Evolutionary conservation across 2,113 vertebrate genomes (phyloP).

Genomic region (Apaloderma vittatum): DNA sequence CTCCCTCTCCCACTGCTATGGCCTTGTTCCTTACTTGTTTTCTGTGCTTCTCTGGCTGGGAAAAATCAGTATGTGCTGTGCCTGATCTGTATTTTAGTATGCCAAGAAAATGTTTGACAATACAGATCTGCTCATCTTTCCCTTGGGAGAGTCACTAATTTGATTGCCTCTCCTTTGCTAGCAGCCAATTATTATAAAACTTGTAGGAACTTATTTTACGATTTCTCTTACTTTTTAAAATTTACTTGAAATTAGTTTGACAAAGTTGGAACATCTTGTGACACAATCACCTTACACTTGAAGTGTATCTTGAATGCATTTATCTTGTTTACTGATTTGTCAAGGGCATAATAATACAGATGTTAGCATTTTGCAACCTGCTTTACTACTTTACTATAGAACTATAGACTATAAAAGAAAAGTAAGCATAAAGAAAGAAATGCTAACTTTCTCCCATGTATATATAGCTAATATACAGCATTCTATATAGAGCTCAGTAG

Average conservation of each 20-base stretch:
- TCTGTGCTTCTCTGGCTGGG: background rate
- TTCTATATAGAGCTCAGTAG: background rate
- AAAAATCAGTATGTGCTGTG: background rate
- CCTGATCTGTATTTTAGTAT: background rate
- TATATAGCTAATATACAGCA: background rate
- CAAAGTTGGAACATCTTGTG: background rate
- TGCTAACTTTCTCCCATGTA: background rate
- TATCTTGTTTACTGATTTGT: background rate
- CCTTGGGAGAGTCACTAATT: background rate
- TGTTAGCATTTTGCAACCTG: slow-evolving; percentile 19
- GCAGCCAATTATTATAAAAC: background rate
- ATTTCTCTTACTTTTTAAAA: background rate
- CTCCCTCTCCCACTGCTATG: background rate
- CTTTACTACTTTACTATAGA: background rate
- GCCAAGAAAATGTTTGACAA: background rate
- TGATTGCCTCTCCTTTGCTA: background rate
- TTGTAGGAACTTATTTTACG: background rate
- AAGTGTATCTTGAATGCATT: background rate
- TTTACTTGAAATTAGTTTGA: background rate
- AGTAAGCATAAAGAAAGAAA: background rate
- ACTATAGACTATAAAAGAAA: background rate
- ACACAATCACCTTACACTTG: background rate
- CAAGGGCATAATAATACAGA: slow-evolving; percentile 8
- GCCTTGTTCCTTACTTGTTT: background rate
- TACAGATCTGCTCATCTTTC: background rate